phyloP scores from a whole-genome alignment of 2,888 invertebrate genomes.

The Crematogaster levior region DNA sequence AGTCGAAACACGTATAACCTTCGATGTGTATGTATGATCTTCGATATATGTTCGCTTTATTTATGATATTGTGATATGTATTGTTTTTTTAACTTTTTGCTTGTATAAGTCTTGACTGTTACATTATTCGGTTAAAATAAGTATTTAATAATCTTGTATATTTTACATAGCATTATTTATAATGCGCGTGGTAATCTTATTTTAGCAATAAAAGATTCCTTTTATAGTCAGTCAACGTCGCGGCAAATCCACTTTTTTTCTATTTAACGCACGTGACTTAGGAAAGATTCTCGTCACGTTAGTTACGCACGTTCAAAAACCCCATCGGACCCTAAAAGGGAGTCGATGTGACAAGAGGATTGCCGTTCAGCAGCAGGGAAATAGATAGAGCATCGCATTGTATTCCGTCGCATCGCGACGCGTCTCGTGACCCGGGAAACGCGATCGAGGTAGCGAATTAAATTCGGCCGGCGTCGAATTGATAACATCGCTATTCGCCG shows the following conservation, averaged over 20 bases:
- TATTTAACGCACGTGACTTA: slow-evolving; percentile 14
- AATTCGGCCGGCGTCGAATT: slow-evolving; percentile 44
- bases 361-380: neutral
- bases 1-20: too few species aligned
- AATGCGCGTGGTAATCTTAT: slow-evolving; percentile 18
- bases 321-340: slow-evolving; percentile 22
- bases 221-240: slow-evolving; percentile 22
- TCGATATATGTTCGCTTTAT: too few species aligned
- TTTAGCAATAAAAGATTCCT: slow-evolving; percentile 22
- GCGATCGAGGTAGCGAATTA: slow-evolving; percentile 42
- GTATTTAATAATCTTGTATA: neutral
- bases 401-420: slow-evolving; percentile 1
- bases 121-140: neutral
- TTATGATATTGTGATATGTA: too few species aligned
- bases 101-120: too few species aligned
- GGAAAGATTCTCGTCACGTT: slow-evolving; percentile 31
- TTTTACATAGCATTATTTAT: neutral
- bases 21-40: too few species aligned
- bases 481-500: slow-evolving; percentile 50
- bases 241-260: slow-evolving; percentile 15
- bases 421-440: slow-evolving; percentile 22
- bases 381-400: slow-evolving; percentile 15
- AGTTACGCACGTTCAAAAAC: slow-evolving; percentile 36
- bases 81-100: too few species aligned
- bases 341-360: slow-evolving; percentile 30